These are phyloP conservation scores for Oscheius sp. DNA, from an alignment of 2,888 invertebrate species.

Conservation along the genomic window DNA sequence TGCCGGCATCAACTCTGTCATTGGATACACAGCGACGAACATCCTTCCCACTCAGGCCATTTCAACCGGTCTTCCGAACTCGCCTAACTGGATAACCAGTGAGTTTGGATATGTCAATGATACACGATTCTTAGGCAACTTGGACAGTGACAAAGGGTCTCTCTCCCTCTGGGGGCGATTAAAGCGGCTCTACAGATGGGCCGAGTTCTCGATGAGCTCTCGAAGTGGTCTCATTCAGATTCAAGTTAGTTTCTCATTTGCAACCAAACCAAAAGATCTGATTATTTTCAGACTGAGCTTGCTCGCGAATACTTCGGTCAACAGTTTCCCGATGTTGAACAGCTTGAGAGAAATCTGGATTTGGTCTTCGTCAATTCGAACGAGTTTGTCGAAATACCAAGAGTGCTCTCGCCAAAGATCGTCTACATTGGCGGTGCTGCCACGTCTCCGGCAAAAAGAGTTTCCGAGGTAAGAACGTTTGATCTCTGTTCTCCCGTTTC, in stretches of 20 bases:
- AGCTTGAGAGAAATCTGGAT: conserved; percentile 25
- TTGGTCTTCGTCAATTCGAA: conserved; percentile 60
- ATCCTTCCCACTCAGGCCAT: conserved; percentile 22
- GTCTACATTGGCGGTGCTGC: conserved; percentile 64
- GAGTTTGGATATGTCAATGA: not conserved
- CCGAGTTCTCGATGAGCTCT: not conserved
- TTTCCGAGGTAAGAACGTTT: not conserved
- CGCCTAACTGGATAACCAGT: conserved; percentile 29
- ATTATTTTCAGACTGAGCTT: conserved; percentile 15
- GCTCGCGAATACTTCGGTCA: conserved; percentile 28
- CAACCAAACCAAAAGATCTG: no score
- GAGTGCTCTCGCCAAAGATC: conserved; percentile 54
- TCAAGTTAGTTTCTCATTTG: not conserved
- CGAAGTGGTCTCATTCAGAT: not conserved
- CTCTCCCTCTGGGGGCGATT: conserved; percentile 1
- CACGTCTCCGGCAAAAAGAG: conserved; percentile 40
- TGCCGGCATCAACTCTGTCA: conserved; percentile 17
- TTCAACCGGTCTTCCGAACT: conserved; percentile 20
- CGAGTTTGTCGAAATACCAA: conserved; percentile 62
- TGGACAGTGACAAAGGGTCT: conserved; percentile 25
- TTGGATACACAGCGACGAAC: conserved; percentile 24
- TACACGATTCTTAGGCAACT: conserved; percentile 2
- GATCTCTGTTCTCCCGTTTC: no score
- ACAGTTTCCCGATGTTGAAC: conserved; percentile 21
- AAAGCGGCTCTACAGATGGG: conserved; percentile 10